Evolutionary conservation across 2,888 invertebrate species (phyloP), one percentile per base, ranked within the genome.

Genomic region (Aspidiotus rigidus): DNA sequence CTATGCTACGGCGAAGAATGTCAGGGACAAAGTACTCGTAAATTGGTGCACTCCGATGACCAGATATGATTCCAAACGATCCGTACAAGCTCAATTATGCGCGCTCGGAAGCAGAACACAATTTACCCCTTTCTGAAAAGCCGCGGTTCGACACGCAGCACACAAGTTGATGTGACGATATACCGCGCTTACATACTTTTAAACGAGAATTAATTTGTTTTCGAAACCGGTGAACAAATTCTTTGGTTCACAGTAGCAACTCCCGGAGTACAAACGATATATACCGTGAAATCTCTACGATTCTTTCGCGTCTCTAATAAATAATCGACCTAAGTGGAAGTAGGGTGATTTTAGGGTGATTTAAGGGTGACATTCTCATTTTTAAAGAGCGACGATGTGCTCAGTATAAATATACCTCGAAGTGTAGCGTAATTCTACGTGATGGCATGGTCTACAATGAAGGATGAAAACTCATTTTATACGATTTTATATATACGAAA

Each of bases 301-400:
- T 56, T 56, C 56, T 5, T 56, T 16, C 10, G 1, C 16, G n/a
- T 60, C 10, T 62, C 66, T 57, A 57, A 66, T 66, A 66, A 66
- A 66, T 66, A 66, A 66, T 66, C 66, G 41, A 56, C 66, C 66
- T 57, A 66, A 66, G 66, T 66, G 66, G 56, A 57, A 66, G 57
- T 66, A 49, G 66, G 66, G 66, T 66, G 66, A 66, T 66, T 66
- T 55, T 57, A 40, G 66, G 66, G 66, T 66, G 66, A 66, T 66
- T 66, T 66, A 66, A 66, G 66, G 66, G 66, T 66, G 66, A 66
- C 66, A 66, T 57, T 57, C 16, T 49, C 42, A 44, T 44, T 66
- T 66, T 66, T 49, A 64, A 44, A 57, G 59, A 66, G 57, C 66
- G 66, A 57, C 28, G 28, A 28, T 28, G 28, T 28, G 28, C 28